Conservation (phyloP, 2,113 vertebrate genomes). For the Regulus satrapa region DNA sequence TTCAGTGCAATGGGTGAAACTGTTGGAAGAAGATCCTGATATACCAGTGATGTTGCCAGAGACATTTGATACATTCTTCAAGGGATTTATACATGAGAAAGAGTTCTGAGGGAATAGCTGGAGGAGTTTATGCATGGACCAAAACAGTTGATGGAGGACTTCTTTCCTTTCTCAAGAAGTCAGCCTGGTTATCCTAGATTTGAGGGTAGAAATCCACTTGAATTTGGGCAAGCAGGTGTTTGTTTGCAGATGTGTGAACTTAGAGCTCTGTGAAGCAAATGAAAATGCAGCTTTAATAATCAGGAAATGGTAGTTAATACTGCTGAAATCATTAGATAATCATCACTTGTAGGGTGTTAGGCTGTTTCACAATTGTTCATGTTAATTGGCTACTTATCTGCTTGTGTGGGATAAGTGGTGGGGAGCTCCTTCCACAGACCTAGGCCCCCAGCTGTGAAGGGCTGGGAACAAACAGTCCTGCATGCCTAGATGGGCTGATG, state of each 20-base stretch:
- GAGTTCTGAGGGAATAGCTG: background rate
- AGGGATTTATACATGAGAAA: background rate
- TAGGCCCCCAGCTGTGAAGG: background rate
- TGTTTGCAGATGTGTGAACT: rapidly evolving
- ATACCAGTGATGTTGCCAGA: background rate
- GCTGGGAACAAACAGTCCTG: background rate
- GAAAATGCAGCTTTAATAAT: background rate
- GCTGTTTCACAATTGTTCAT: background rate
- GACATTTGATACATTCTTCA: background rate
- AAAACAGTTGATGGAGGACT: background rate
- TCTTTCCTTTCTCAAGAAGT: background rate
- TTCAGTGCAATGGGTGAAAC: background rate
- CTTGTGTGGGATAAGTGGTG: background rate
- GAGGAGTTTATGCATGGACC: background rate
- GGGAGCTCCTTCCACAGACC: background rate
- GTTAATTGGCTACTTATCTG: background rate
- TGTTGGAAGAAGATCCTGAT: background rate
- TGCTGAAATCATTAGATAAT: background rate
- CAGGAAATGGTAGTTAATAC: background rate
- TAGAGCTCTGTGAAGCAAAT: background rate
- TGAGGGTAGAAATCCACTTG: background rate
- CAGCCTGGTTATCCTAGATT: rapidly evolving
- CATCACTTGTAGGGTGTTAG: background rate
- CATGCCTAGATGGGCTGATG: background rate
- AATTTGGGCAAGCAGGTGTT: background rate